A percentile compares a stretch with the other conserved stretches of the same genome.
Evolutionary conservation across 1,140 invertebrate species (phyloP).

Genomic region (Bombus picipes): DNA sequence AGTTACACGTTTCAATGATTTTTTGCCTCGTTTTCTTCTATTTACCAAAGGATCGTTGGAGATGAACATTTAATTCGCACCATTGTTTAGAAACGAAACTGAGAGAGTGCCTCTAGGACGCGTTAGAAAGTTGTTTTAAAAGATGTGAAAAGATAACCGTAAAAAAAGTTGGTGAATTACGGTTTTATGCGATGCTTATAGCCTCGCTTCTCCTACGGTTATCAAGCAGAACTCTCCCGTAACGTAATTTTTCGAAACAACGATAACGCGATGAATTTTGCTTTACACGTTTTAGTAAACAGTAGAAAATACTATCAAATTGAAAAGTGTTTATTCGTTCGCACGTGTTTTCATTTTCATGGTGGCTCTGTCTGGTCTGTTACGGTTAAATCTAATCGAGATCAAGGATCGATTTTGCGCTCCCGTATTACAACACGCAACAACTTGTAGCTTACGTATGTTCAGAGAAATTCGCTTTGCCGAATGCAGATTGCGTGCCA

Average conservation of each 20-base stretch:
- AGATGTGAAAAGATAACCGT: slow-evolving; percentile 30
- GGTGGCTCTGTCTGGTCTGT: too few relatives aligned
- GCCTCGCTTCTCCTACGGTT: background rate
- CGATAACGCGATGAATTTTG: background rate
- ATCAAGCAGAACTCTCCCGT: background rate
- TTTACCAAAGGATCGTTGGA: background rate
- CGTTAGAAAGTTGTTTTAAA: slow-evolving; percentile 43
- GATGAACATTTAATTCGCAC: slow-evolving; percentile 15
- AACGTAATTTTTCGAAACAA: background rate
- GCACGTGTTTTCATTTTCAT: slow-evolving; percentile 1
- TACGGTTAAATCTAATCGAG: background rate
- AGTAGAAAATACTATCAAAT: too few relatives aligned
- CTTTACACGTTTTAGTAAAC: background rate
- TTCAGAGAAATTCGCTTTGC: slow-evolving; percentile 29
- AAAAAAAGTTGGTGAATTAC: slow-evolving; percentile 16
- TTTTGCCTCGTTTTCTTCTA: too few relatives aligned
- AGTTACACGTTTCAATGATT: background rate
- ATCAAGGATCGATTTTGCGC: slow-evolving; percentile 17
- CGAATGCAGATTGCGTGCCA: slow-evolving; percentile 20
- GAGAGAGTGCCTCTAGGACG: slow-evolving; percentile 20
- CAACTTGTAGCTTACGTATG: slow-evolving; percentile 2
- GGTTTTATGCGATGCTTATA: slow-evolving; percentile 24
- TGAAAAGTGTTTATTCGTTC: too few relatives aligned
- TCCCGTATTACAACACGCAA: background rate
- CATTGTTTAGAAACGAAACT: slow-evolving; percentile 35